Percentiles rank a stretch among this genome's conserved stretches.
Conservation (phyloP, 1,140 invertebrate species). For the Drosophila pseudoananassae region DNA sequence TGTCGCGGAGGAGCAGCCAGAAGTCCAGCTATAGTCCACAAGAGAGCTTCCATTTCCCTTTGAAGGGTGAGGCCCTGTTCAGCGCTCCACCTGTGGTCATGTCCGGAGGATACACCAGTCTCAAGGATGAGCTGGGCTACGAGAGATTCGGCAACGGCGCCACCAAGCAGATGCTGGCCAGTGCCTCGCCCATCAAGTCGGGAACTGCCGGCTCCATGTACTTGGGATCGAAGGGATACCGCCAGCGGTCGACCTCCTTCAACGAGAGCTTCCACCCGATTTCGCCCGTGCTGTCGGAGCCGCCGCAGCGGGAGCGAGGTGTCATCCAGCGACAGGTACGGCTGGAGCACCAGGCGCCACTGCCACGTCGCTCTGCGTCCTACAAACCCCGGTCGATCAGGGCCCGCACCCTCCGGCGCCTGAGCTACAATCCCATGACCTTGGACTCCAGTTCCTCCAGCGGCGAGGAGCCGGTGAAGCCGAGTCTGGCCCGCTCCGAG, state of each 20-base stretch:
- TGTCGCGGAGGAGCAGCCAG: slow-evolving; percentile 81
- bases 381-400: slow-evolving; percentile 84
- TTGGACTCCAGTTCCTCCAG: slow-evolving; percentile 84
- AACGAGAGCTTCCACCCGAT: slow-evolving; percentile 82
- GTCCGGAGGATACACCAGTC: slow-evolving; percentile 35
- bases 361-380: slow-evolving; percentile 60
- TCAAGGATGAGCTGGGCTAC: slow-evolving; percentile 57
- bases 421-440: slow-evolving; percentile 86
- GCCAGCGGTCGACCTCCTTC: slow-evolving; percentile 83
- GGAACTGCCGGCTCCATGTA: slow-evolving; percentile 54
- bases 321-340: slow-evolving; percentile 45
- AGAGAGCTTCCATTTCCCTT: slow-evolving; percentile 74
- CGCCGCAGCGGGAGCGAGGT: slow-evolving; percentile 30
- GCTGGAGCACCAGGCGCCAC: slow-evolving; percentile 23
- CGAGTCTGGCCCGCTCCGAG: slow-evolving; percentile 83
- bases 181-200: slow-evolving; percentile 74
- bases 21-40: slow-evolving; percentile 83
- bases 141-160: slow-evolving; percentile 64
- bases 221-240: slow-evolving; percentile 53
- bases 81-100: slow-evolving; percentile 60
- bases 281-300: slow-evolving; percentile 74
- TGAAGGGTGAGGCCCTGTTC: slow-evolving; percentile 63
- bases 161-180: slow-evolving; percentile 70
- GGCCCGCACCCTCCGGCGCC: slow-evolving; percentile 85
- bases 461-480: slow-evolving; percentile 71